phyloP scores from a whole-genome alignment of 2,113 vertebrate genomes.

The Cephalopholis sonnerati region DNA sequence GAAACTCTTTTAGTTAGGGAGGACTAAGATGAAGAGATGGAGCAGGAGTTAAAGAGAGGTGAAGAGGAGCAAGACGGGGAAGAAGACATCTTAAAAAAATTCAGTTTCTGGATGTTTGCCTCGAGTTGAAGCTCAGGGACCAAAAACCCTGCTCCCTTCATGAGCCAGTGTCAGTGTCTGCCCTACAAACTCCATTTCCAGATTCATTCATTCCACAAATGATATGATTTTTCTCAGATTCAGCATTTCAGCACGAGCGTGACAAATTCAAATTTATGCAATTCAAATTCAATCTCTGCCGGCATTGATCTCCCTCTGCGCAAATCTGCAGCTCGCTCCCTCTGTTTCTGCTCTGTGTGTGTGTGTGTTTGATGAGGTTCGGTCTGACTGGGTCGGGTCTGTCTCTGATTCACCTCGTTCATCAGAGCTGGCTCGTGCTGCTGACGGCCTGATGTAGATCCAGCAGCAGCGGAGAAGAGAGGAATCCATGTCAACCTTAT shows the following conservation, averaged over 20 bases:
- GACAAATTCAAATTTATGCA: constrained; percentile 56
- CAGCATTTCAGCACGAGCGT: constrained; percentile 21
- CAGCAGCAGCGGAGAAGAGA: constrained; percentile 32
- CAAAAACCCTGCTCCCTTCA: too few species aligned
- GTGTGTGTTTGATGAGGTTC: constrained; percentile 34
- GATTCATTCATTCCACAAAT: constrained; percentile 17
- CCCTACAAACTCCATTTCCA: not conserved
- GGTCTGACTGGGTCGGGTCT: constrained; percentile 1
- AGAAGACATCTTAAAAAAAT: not conserved
- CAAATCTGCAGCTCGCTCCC: not conserved
- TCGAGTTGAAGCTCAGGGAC: not conserved
- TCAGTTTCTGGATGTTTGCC: not conserved
- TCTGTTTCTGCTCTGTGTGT: not conserved
- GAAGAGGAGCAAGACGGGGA: too few species aligned
- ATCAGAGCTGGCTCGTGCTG: constrained; percentile 14
- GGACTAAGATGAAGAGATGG: not conserved
- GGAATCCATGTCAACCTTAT: constrained; percentile 64
- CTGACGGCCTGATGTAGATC: constrained; percentile 33
- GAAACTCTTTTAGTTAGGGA: not conserved
- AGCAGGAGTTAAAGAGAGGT: not conserved
- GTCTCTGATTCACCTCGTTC: constrained; percentile 24
- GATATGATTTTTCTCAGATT: not conserved
- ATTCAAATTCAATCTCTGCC: constrained; percentile 33
- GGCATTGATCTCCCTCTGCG: constrained; percentile 12
- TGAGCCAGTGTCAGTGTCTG: not conserved